Evolutionary conservation across 2,888 invertebrate genomes (phyloP).

Genomic region (Seira sanloemensis): DNA sequence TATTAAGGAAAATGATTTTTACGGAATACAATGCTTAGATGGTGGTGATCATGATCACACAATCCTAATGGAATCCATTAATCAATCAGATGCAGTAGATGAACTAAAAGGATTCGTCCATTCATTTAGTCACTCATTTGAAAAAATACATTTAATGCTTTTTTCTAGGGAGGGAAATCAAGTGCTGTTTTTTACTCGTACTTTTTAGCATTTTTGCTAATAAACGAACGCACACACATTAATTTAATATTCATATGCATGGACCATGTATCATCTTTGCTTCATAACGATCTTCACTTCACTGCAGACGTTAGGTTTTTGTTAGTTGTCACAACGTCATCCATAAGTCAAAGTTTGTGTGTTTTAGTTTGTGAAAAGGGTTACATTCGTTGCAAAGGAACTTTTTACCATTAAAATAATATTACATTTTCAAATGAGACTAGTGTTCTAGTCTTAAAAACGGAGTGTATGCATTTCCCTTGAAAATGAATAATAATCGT

Average conservation of each 20-base stretch:
- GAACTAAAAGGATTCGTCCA: constrained; percentile 35
- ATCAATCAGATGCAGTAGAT: constrained; percentile 61
- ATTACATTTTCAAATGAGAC: too few species aligned
- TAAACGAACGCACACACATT: constrained; percentile 25
- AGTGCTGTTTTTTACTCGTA: too few species aligned
- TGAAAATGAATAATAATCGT: not conserved
- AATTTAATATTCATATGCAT: constrained; percentile 16
- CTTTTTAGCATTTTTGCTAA: constrained; percentile 22
- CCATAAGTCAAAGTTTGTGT: constrained; percentile 44
- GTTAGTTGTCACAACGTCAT: constrained; percentile 34
- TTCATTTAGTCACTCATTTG: not conserved
- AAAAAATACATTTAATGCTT: constrained; percentile 10
- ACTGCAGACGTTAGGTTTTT: constrained; percentile 16
- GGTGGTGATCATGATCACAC: constrained; percentile 39
- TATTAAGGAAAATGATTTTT: not conserved
- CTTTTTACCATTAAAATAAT: too few species aligned
- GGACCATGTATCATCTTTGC: not conserved
- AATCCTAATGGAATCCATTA: constrained; percentile 67
- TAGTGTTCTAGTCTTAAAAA: too few species aligned
- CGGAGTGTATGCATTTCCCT: not conserved
- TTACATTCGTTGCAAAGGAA: too few species aligned
- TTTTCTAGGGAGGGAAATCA: not conserved
- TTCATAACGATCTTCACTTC: not conserved
- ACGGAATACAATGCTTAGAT: constrained; percentile 14
- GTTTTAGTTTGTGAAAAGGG: constrained; percentile 28